These are phyloP conservation scores for Cataglyphis albicans DNA, from an alignment of 2,888 invertebrate genomes.

Conservation along the genomic window DNA sequence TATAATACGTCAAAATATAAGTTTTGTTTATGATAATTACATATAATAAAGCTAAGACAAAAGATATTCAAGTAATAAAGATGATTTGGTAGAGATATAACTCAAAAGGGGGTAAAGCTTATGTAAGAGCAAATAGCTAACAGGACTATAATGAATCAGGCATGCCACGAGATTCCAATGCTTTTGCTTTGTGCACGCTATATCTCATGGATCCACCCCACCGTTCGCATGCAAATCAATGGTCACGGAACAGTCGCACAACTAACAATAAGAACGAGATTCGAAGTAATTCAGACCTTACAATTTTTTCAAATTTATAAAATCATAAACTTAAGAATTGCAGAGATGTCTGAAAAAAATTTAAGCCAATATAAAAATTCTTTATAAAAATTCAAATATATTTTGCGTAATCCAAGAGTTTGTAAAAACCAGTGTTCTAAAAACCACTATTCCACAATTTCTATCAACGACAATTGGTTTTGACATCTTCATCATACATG, in stretches of 20 bases:
- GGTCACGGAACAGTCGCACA: background rate
- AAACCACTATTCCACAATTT: background rate
- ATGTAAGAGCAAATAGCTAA: background rate
- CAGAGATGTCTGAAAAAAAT: background rate
- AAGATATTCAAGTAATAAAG: background rate
- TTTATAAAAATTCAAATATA: background rate
- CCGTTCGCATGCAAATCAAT: slow-evolving; percentile 31
- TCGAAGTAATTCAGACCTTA: background rate
- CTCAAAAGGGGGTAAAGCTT: background rate
- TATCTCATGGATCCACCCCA: slow-evolving; percentile 6
- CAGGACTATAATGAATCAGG: slow-evolving; percentile 13
- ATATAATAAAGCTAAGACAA: background rate
- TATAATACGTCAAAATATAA: slow-evolving; percentile 11
- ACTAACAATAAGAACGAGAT: background rate
- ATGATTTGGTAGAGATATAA: background rate
- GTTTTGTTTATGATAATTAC: slow-evolving; percentile 7
- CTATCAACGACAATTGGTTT: slow-evolving; percentile 8
- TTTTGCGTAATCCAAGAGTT: background rate
- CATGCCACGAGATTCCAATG: slow-evolving; percentile 32
- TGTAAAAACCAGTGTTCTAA: background rate
- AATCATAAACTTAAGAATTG: background rate
- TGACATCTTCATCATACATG: background rate
- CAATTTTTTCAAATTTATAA: background rate
- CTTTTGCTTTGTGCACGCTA: slow-evolving; percentile 1
- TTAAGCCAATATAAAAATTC: background rate